Base-by-base conservation (phyloP, 2,888 invertebrate species). In the Mythimna lalbum region DNA sequence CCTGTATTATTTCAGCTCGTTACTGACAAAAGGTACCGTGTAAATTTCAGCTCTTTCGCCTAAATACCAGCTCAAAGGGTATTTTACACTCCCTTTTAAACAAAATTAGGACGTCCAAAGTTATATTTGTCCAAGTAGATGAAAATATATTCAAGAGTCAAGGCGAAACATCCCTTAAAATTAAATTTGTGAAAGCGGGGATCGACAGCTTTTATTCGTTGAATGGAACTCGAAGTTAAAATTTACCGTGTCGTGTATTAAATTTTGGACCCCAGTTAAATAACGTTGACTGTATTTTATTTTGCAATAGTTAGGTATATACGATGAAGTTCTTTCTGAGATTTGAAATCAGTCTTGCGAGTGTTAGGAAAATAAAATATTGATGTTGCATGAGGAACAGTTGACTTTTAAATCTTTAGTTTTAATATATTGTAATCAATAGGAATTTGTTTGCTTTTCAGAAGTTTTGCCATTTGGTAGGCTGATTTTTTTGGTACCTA, bases 91-190 rank as follows among this genome's bases (percentile, higher is more conserved):
- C 39, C 78, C 63, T 53, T 82, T 76, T 69, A 57, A 74, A 81
- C 80, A 70, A 84, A 85, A 84, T 84, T 81, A 75, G 73, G 62
- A 61, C 53, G 62, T 63, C 62, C 57, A 69, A 81, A 74, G 75
- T 83, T 83, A 81, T 78, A 78, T 77, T 85, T 80, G 83, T 84
- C 74, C 81, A 80, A 79, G 59, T 64, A 64, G 63, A 83, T 79
- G 84, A 78, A 84, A 83, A 83, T 81, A 76, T 81, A 82, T 83
- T 75, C 75, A 73, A 56, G 67, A 77, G 74, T 69, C 62, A 74
- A 49, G 73, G 64, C 55, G 31, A 63, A 63, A 72, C 65, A 82
- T 82, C 78, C 60, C 10, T 62, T 78, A 72, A 80, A 84, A 84
- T 84, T 80, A 80, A 84, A 84, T 84, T 84, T 78, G 65, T 69